These are phyloP conservation scores for Microdon myrmicae DNA, from an alignment of 2,888 invertebrate species.

Conservation along the genomic window DNA sequence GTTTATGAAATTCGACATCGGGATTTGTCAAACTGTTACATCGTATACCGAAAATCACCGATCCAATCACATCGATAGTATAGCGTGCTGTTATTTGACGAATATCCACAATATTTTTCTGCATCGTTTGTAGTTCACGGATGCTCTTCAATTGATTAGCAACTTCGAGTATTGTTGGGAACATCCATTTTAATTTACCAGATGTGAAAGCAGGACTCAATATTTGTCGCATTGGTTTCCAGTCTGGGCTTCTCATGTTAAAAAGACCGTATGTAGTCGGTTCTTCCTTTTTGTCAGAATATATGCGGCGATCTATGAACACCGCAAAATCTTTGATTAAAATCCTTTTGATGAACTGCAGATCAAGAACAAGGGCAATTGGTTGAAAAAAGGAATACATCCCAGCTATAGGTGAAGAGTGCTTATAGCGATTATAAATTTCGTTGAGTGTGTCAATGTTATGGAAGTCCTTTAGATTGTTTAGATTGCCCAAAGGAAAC, in stretches of 20 bases:
- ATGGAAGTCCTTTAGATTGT: conserved; percentile 53
- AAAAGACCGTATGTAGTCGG: too few species aligned
- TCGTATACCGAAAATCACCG: conserved; percentile 67
- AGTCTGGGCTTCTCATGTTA: conserved; percentile 61
- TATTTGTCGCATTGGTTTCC: conserved; percentile 66
- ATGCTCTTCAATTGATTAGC: conserved; percentile 53
- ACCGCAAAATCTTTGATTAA: conserved; percentile 61
- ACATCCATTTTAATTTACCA: conserved; percentile 69
- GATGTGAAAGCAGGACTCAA: conserved; percentile 68
- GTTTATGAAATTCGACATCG: conserved; percentile 60
- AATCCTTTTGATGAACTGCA: conserved; percentile 55
- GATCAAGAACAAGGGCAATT: conserved; percentile 55
- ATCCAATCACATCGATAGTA: conserved; percentile 68
- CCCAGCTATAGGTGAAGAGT: conserved; percentile 59
- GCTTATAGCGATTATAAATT: conserved; percentile 57
- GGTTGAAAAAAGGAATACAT: conserved; percentile 60
- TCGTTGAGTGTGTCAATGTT: conserved; percentile 56
- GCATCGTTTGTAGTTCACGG: not conserved
- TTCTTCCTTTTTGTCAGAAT: too few species aligned
- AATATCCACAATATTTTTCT: conserved; percentile 59
- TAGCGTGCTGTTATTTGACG: conserved; percentile 66
- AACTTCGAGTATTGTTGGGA: conserved; percentile 60
- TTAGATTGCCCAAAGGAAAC: conserved; percentile 56
- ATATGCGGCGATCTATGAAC: conserved; percentile 64
- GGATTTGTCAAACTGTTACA: conserved; percentile 65